Evolutionary conservation across 2,797 vertebrate genomes (phyloP), one percentile per base, ranked within the genome.

Genomic region (Cygnus olor): DNA sequence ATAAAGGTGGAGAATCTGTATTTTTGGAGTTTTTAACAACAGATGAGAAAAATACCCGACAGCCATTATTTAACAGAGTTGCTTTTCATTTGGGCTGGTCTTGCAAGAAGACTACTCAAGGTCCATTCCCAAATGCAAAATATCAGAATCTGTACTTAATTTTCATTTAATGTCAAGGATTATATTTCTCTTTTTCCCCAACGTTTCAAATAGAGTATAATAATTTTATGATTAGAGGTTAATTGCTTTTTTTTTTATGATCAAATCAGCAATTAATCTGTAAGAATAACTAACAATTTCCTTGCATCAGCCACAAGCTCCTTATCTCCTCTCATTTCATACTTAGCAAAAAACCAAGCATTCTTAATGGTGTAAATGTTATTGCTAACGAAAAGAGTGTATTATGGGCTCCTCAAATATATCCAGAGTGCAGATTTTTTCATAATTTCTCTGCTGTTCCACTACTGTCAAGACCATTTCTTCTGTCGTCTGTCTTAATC

Each of bases 141-240:
- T 54, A 42, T 57, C 15, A 24, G 14, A 88, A 38, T 57, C 32
- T 28, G 18, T 83, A 8, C 6, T 91, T 45, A 0, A 32, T 86
- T 95, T 78, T 74, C 20, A 78, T 11, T 78, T 88, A 44, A 74
- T 49, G 27, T 20, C n/a, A 83, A 60, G 24, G 82, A 57, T 32
- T 74, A 57, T 0, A 25, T 57, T 76, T 54, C 7, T 53, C 44
- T 25, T 10, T 14, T 8, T 1, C 0, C 21, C 8, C 6, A 20
- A 4, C 3, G 53, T 56, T 89, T 91, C n/a, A 83, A 53, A 28
- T 7, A 47, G 7, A 69, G 17, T 54, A 47, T 42, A 82, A 87
- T 30, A 87, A 44, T 45, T 47, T 80, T 20, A 61, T 32, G 25
- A 40, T 58, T 69, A n/a, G 10, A 69, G 36, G 80, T 77, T 45